Evolutionary conservation across 2,797 vertebrate species (phyloP).

Genomic region (Peromyscus melanophrys): DNA sequence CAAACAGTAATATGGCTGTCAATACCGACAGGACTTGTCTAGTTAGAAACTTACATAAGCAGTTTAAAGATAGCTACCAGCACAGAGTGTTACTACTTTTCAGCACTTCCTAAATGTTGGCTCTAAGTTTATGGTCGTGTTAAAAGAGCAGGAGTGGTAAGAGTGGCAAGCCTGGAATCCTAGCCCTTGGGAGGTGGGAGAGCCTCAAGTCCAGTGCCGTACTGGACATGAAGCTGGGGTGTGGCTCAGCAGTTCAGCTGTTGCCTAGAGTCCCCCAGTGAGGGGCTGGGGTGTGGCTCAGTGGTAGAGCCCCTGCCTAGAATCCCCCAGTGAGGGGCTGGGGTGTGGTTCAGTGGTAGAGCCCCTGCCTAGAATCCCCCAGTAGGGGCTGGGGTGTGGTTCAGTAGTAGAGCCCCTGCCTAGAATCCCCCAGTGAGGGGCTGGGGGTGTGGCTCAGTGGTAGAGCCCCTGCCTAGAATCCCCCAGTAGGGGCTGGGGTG

Average conservation of each 20-base stretch:
- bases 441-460: not conserved
- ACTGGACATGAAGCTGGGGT: not conserved
- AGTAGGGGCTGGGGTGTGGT: not conserved
- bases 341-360: not conserved
- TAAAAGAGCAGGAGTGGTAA: not conserved
- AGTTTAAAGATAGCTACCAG: not conserved
- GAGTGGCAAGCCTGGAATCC: not conserved
- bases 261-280: not conserved
- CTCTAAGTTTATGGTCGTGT: not conserved
- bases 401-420: no score
- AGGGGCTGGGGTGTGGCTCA: not conserved
- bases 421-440: not conserved
- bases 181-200: not conserved
- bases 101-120: not conserved
- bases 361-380: not conserved
- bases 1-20: not conserved
- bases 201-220: not conserved
- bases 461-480: no score
- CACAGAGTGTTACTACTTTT: not conserved
- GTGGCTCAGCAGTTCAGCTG: not conserved
- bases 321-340: not conserved
- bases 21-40: not conserved
- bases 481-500: no score
- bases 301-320: not conserved
- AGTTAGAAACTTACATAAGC: fast-evolving